Evolutionary conservation across 2,797 vertebrate genomes (phyloP).

Genomic region (Champsocephalus gunnari): DNA sequence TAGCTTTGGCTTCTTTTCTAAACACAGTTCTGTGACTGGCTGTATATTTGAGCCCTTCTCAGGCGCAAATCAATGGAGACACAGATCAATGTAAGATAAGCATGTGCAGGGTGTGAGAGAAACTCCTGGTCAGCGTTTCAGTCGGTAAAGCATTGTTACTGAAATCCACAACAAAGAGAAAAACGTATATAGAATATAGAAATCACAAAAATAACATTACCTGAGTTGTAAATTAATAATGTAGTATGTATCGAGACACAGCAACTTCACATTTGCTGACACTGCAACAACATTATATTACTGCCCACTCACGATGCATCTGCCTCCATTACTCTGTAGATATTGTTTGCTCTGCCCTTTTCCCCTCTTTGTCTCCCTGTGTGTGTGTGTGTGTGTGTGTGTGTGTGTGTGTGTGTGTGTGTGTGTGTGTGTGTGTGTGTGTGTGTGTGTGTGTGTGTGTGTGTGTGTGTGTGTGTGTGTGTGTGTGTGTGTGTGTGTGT

Average conservation of each 20-base stretch:
- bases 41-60: neutral
- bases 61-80: constrained; percentile 41
- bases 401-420: too few relatives aligned
- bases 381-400: too few relatives aligned
- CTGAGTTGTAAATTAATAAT: constrained; percentile 18
- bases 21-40: constrained; percentile 9
- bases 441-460: too few relatives aligned
- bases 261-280: constrained; percentile 44
- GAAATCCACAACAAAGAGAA: neutral
- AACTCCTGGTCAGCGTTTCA: constrained; percentile 11
- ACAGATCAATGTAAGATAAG: constrained; percentile 7
- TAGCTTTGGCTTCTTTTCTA: constrained; percentile 10
- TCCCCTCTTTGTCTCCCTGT: too few relatives aligned
- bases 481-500: too few relatives aligned
- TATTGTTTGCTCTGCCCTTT: too few relatives aligned
- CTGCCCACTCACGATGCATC: neutral
- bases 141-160: constrained; percentile 21
- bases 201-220: constrained; percentile 5
- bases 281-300: constrained; percentile 30
- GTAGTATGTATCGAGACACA: constrained; percentile 14
- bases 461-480: too few relatives aligned
- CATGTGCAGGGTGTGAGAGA: neutral
- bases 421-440: too few relatives aligned
- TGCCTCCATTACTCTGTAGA: too few relatives aligned
- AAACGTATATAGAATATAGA: neutral